Evolutionary conservation across 1,140 invertebrate species (phyloP).

Genomic region (Zaprionus africanus): DNA sequence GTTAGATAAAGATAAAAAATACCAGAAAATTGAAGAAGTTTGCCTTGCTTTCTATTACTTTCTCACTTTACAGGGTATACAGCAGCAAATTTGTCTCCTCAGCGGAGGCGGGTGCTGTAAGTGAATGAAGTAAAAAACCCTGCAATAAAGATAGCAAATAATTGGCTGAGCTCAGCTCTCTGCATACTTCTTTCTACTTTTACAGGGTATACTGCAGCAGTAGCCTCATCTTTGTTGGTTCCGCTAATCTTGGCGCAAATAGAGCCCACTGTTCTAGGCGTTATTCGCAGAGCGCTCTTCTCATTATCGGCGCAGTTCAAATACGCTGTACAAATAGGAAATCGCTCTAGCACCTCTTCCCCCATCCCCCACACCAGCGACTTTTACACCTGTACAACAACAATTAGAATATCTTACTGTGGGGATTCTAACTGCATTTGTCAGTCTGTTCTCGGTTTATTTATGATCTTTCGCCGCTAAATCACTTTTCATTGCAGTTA

Average conservation of each 20-base stretch:
- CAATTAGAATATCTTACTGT: not conserved
- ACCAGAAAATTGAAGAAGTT: too few species aligned
- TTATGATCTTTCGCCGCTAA: conserved; percentile 35
- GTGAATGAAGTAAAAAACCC: too few species aligned
- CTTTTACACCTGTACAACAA: not conserved
- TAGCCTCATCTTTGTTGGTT: not conserved
- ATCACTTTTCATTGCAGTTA: conserved; percentile 25
- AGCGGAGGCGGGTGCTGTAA: too few species aligned
- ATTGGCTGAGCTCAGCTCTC: too few species aligned
- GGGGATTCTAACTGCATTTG: conserved; percentile 41
- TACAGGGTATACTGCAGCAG: not conserved
- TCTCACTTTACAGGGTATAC: too few species aligned
- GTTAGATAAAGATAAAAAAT: too few species aligned
- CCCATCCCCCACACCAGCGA: not conserved
- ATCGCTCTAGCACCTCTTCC: conserved; percentile 22
- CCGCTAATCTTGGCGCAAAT: conserved; percentile 31
- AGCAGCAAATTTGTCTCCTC: too few species aligned
- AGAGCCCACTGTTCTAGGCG: conserved; percentile 31
- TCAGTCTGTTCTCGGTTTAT: conserved; percentile 40
- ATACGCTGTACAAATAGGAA: conserved; percentile 55
- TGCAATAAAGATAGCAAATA: too few species aligned
- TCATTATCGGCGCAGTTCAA: conserved; percentile 52
- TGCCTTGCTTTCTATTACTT: too few species aligned
- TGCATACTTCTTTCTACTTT: not conserved
- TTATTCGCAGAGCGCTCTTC: conserved; percentile 27